Percentiles rank a stretch among this genome's conserved stretches.
Conservation (phyloP, 1,140 invertebrate species). For the Drosophila trapezifrons region DNA sequence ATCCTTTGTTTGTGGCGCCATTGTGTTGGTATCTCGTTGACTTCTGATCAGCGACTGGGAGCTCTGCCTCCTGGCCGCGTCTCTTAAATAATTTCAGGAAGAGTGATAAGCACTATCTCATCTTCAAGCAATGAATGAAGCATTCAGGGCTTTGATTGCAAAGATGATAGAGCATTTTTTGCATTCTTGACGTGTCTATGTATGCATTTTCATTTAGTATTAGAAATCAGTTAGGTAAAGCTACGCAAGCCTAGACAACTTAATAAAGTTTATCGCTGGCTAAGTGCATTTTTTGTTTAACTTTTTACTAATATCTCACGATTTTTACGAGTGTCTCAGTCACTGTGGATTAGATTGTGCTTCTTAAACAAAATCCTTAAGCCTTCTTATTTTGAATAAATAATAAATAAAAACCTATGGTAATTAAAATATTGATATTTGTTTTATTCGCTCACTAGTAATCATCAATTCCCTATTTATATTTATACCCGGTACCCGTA, state of each 20-base stretch:
- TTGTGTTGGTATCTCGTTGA: slow-evolving; percentile 3
- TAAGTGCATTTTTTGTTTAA: not conserved
- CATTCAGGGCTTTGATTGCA: not conserved
- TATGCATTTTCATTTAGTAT: not conserved
- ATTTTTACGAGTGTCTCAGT: not conserved
- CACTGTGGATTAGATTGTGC: not conserved
- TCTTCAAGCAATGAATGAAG: not conserved
- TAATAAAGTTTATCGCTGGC: not conserved
- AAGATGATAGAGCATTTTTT: not conserved
- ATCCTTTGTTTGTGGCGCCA: slow-evolving; percentile 44
- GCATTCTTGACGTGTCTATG: not conserved
- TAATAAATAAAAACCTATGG: not conserved
- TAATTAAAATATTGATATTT: not conserved
- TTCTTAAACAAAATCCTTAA: not conserved
- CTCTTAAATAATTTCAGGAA: slow-evolving; percentile 15
- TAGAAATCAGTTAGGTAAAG: not conserved
- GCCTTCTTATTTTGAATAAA: not conserved
- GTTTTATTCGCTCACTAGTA: not conserved
- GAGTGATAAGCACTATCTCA: slow-evolving; percentile 13
- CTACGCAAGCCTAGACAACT: not conserved
- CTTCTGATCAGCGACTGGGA: not conserved
- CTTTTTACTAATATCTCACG: not conserved
- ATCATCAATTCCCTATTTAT: not conserved
- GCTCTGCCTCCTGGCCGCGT: not conserved
- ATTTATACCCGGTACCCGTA: no score